Percentiles rank a stretch among this genome's conserved stretches.
Conservation (phyloP, 2,113 vertebrate genomes). For the Mustela nigripes region DNA sequence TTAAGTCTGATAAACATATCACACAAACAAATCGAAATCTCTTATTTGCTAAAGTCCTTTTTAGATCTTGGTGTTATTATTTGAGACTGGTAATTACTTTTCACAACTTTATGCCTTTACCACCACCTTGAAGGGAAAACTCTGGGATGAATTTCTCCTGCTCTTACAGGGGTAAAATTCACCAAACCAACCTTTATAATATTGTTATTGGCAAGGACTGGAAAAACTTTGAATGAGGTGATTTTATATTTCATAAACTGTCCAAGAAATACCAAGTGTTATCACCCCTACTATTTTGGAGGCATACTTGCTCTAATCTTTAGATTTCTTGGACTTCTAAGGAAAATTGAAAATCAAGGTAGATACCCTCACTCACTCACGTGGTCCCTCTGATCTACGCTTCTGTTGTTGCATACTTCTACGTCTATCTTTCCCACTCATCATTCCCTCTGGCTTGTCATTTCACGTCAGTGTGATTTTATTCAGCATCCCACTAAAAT, state of each 20-base stretch:
- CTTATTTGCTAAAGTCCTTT: neutral
- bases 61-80: neutral
- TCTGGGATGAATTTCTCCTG: neutral
- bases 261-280: neutral
- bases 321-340: neutral
- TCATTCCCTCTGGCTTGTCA: neutral
- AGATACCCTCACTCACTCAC: neutral
- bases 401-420: neutral
- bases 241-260: neutral
- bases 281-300: neutral
- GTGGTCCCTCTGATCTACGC: neutral
- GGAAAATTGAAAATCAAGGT: neutral
- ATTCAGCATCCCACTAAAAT: neutral
- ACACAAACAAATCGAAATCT: neutral
- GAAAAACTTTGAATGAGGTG: neutral
- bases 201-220: neutral
- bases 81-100: neutral
- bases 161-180: neutral
- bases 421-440: neutral
- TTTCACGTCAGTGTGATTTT: neutral
- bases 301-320: neutral
- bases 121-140: neutral
- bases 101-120: neutral
- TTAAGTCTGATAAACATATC: conserved; percentile 24
- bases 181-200: neutral